Base-by-base conservation (phyloP, 2,888 invertebrate genomes). In the Drosophila limbata region DNA sequence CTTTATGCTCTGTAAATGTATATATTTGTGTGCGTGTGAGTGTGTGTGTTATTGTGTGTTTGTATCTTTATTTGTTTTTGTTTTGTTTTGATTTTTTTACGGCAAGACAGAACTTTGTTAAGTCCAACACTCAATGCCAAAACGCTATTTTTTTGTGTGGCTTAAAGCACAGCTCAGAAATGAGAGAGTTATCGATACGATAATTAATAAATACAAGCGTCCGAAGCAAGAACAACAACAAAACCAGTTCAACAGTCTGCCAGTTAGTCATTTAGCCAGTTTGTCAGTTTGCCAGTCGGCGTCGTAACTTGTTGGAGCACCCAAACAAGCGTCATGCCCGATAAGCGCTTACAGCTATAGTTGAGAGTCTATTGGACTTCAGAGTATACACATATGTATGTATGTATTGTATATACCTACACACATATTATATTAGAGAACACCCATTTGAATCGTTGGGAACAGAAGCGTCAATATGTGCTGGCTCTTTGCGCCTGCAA, bases 161-260 rank as follows among this genome's bases (percentile, higher is more conserved):
- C 63, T 59, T 11, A 35, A 55, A 56, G 68, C 69, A 57, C 15
- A 67, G 75, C 75, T 69, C 69, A 56, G 69, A 62, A 67, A 56
- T 63, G 73, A 71, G 69, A 79, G 88, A 79, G 80, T 72, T 82
- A 84, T 81, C 82, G 76, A 85, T 87, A 70, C 82, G 85, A 80
- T 89, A 86, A 86, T 86, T 87, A 86, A 89, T 88, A 85, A 87
- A 76, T 72, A 81, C 62, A 73, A 79, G 66, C 55, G 47, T 62
- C 55, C 25, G 67, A 66, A 28, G 50, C 59, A 37, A 15, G 67
- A 48, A 60, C 56, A 61, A 4, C 69, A 51, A 56, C 53, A 69
- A 73, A 87, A 87, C 87, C 84, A 84, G 82, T 82, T 85, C 57
- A 68, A 51, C 56, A 28, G 15, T 40, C 35, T 40, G 50, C 50